Base-by-base conservation (phyloP, 2,888 invertebrate genomes). In the Thereva unica region DNA sequence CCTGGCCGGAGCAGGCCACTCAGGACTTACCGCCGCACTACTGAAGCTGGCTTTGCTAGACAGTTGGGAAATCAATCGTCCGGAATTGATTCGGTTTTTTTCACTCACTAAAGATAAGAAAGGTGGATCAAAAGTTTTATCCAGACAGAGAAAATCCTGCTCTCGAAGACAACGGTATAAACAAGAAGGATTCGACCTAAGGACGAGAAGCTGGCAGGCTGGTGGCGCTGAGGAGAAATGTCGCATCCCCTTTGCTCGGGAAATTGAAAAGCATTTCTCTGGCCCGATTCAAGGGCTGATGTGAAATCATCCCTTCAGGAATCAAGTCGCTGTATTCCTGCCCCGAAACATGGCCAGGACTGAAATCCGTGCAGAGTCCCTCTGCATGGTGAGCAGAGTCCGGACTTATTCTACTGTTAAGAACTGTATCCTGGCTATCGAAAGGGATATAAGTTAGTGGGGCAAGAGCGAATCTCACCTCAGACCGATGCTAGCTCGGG, bases 101-200 rank as follows among this genome's bases (percentile, higher is more conserved):
- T 65, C 64, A 65, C 65, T 56, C 56, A 49, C 47, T 56, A 42
- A 56, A 49, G 65, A 66, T 66, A 66, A 65, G 57, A 55, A 38
- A 49, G 50, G 49, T 54, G 40, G 49, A 65, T 56, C 55, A 38
- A 49, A 56, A 54, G 45, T 49, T 47, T 66, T 66, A 56, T 66
- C 50, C 47, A 9, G 54, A 37, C 47, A 47, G 65, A 37, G 56
- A 65, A 56, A n/a, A 34, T 23, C 41, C 54, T 66, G 45, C 47
- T 35, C 12, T n/a, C 50, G 34, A 37, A n/a, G 7, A 10, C 35
- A 37, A 38, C 47, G 40, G 61, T 38, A 61, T 50, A 61, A 50
- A 50, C 61, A 37, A 53, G 35, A 38, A 41, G 63, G 4, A 52
- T 63, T 63, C 44, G 41, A 54, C 54, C 23, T 23, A 23, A 38